Base-by-base conservation (phyloP, 2,113 vertebrate genomes). In the Bungarus multicinctus region DNA sequence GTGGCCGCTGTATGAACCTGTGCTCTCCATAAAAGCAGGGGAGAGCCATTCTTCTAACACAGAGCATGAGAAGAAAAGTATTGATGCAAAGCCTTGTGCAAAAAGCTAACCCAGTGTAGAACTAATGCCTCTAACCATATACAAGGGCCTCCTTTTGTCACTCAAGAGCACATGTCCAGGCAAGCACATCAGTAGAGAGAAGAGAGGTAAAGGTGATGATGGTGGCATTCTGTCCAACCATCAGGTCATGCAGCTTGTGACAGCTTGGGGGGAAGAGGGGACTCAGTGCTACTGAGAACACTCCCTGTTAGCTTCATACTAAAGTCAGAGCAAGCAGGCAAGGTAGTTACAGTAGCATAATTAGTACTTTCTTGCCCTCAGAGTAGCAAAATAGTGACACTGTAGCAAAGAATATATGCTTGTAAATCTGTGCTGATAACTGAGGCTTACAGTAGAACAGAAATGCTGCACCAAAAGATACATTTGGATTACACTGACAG, bases 401-500 rank as follows among this genome's bases (percentile, higher is more conserved):
- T 54, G 58, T 5, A 54, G 45, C 39, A 57, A 92, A 55, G 89
- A 60, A 57, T 12, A 88, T 93, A 93, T 58, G 27, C 27, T 2
- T 95, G 92, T 90, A 95, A 96, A 94, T 88, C 58, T 91, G 93
- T 91, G 91, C 34, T 88, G 45, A n/a, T 96, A 96, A 96, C 16
- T 95, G 95, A 95, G 95, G 95, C 94, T 57, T 93, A 95, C 97
- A 96, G 85, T 96, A 95, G 43, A 94, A 95, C 94, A 95, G 91
- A 95, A 97, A 96, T 94, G 94, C 95, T 96, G 95, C 97, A 96
- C 93, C 95, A 91, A 90, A 95, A 95, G 90, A 86, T 92, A 93
- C 12, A 69, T 30, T 14, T 69, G 94, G 54, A 95, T 95, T 96
- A 97, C 2, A 94, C 97, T 97, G 98, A 94, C 96, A 97, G 97